phyloP scores from a whole-genome alignment of 2,888 invertebrate species.

The Epiblema foenella region DNA sequence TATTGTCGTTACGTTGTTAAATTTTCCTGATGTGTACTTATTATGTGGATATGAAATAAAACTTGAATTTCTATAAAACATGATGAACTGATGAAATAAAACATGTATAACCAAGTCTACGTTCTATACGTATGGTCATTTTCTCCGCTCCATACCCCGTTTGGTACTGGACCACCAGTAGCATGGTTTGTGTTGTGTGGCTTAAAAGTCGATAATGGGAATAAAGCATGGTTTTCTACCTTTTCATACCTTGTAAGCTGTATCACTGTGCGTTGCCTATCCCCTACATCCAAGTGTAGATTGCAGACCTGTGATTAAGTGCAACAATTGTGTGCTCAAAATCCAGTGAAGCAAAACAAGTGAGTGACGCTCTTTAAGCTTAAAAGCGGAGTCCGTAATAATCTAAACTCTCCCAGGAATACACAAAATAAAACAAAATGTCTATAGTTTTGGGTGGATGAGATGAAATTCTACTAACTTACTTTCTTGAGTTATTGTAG shows the following conservation, averaged over 20 bases:
- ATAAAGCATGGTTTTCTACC: conserved; percentile 37
- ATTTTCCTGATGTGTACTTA: background rate
- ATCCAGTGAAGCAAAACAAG: conserved; percentile 44
- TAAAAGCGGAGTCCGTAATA: background rate
- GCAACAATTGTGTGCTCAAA: conserved; percentile 53
- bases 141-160: background rate
- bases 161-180: conserved; percentile 4
- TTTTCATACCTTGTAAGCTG: conserved; percentile 51
- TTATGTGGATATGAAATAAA: background rate
- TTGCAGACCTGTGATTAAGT: conserved; percentile 56
- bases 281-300: conserved; percentile 78
- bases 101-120: background rate
- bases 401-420: background rate
- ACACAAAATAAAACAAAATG: background rate
- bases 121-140: background rate
- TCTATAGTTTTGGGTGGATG: background rate
- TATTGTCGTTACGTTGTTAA: background rate
- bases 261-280: conserved; percentile 76
- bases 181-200: conserved; percentile 37
- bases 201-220: conserved; percentile 19
- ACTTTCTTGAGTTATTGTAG: background rate
- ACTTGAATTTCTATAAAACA: background rate
- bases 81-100: too few species aligned
- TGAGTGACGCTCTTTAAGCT: background rate
- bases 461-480: background rate